These are phyloP conservation scores for Amyelois transitella DNA, from an alignment of 1,140 invertebrate genomes.

Conservation along the genomic window DNA sequence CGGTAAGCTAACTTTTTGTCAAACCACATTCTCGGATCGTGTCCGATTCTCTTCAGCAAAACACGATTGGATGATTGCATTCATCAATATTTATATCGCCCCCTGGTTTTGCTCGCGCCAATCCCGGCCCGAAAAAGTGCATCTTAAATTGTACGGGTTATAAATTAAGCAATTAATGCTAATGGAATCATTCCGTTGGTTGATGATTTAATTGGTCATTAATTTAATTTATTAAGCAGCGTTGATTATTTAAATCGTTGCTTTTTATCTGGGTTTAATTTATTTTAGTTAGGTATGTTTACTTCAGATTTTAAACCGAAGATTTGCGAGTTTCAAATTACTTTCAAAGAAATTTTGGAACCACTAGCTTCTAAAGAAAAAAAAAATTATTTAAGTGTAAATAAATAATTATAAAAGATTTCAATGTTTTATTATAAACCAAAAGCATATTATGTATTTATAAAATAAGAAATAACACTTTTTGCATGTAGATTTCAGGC, in stretches of 20 bases:
- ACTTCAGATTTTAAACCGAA: too few relatives aligned
- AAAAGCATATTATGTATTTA: too few relatives aligned
- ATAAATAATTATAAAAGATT: too few relatives aligned
- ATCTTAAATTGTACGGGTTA: neutral
- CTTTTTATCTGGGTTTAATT: neutral
- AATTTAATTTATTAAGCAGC: neutral
- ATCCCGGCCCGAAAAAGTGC: neutral
- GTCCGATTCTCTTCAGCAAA: constrained; percentile 38
- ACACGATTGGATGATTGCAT: constrained; percentile 44
- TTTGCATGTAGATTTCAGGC: too few relatives aligned
- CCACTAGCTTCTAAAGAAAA: too few relatives aligned
- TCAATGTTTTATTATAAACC: too few relatives aligned
- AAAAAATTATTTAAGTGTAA: too few relatives aligned
- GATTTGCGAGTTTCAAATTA: too few relatives aligned
- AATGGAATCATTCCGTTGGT: neutral
- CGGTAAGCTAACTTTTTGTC: neutral
- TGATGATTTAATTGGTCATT: neutral
- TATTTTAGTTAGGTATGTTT: neutral
- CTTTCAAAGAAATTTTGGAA: too few relatives aligned
- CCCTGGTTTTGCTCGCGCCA: neutral
- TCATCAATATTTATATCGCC: constrained; percentile 41
- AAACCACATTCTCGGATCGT: constrained; percentile 36
- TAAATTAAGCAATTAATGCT: neutral
- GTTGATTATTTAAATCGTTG: neutral
- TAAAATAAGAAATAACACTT: too few relatives aligned